phyloP scores from a whole-genome alignment of 2,888 invertebrate genomes.

The Scaptomyza cyrtandrae region DNA sequence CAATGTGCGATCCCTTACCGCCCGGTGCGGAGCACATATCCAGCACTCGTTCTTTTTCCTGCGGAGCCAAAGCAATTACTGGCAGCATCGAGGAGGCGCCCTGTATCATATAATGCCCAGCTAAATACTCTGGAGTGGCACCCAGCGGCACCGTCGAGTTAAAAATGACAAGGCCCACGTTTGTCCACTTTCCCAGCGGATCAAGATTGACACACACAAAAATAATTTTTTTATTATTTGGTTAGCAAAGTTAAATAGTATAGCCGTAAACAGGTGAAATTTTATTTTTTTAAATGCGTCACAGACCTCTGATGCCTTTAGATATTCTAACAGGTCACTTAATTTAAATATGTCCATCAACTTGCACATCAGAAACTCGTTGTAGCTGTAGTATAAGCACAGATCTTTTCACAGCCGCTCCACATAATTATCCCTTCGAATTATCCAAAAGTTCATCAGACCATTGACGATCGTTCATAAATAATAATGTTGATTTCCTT shows the following conservation, averaged over 20 bases:
- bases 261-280: too few relatives aligned
- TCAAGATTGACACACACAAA: conserved; percentile 97
- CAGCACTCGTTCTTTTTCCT: conserved; percentile 96
- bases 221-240: too few relatives aligned
- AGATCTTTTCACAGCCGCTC: conserved; percentile 92
- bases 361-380: conserved; percentile 96
- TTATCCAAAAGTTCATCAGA: too few relatives aligned
- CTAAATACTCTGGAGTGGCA: conserved; percentile 99
- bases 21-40: conserved; percentile 99
- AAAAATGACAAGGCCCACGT: conserved; percentile 98
- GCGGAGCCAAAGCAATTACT: conserved; percentile 98
- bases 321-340: conserved; percentile 94
- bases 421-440: conserved; percentile 90
- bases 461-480: too few relatives aligned
- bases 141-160: conserved; percentile 98
- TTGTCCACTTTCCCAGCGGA: conserved; percentile 99
- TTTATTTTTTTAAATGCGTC: neutral
- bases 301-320: conserved; percentile 96
- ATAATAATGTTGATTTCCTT: too few relatives aligned
- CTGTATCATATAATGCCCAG: conserved; percentile 98
- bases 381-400: conserved; percentile 98
- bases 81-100: conserved; percentile 98
- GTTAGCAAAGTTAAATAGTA: too few relatives aligned
- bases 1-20: conserved; percentile 99
- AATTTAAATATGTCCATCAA: conserved; percentile 95